A percentile compares a stretch with the other conserved stretches of the same genome.
phyloP scores from a whole-genome alignment of 2,888 invertebrate species.

The Mesopsocus fuscifrons region DNA sequence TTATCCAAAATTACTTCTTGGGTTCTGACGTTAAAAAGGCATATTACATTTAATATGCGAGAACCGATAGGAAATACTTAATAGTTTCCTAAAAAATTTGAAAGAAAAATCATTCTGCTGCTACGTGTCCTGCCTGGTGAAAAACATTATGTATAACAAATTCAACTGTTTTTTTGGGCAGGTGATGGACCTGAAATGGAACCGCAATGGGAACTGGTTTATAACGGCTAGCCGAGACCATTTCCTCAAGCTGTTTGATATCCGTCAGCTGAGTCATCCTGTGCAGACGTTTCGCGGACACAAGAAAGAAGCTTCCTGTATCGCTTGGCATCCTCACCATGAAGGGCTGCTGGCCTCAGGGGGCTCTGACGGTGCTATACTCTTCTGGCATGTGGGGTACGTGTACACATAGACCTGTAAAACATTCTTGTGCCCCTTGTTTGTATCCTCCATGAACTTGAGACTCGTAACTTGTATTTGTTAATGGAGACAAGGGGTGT shows the following conservation, averaged over 20 bases:
- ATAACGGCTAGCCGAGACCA: slow-evolving; percentile 97
- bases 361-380: slow-evolving; percentile 93
- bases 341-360: slow-evolving; percentile 95
- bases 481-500: not conserved
- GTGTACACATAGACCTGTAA: slow-evolving; percentile 18
- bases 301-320: slow-evolving; percentile 94
- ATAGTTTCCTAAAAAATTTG: too few relatives aligned
- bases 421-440: not conserved
- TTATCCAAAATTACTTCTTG: too few relatives aligned
- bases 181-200: slow-evolving; percentile 94
- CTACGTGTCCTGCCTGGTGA: too few relatives aligned
- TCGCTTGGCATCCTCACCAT: slow-evolving; percentile 97
- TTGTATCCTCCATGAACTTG: slow-evolving; percentile 1
- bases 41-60: too few relatives aligned
- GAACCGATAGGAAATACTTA: too few relatives aligned
- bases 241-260: slow-evolving; percentile 90
- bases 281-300: slow-evolving; percentile 96
- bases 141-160: too few relatives aligned
- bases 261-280: slow-evolving; percentile 87
- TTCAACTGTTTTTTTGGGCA: too few relatives aligned
- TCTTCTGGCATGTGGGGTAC: slow-evolving; percentile 97
- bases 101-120: too few relatives aligned
- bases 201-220: slow-evolving; percentile 97
- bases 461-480: slow-evolving; percentile 3
- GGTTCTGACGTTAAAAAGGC: too few relatives aligned